Percentiles rank a stretch among this genome's conserved stretches.
These are phyloP conservation scores for Oscheius sp. DNA, from an alignment of 2,888 invertebrate genomes.

Conservation along the genomic window DNA sequence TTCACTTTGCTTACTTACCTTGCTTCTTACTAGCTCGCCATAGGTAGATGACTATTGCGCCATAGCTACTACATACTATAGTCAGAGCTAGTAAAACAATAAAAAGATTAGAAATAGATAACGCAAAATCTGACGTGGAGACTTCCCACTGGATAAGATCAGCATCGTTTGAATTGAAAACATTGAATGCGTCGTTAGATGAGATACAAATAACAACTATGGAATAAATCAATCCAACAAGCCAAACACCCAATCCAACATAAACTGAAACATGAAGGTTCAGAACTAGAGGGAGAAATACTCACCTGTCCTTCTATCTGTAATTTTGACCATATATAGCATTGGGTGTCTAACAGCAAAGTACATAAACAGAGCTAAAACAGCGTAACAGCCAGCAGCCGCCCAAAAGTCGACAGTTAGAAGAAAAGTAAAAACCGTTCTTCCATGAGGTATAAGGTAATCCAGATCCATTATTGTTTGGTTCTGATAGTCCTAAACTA, in stretches of 20 bases:
- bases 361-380: slow-evolving; percentile 47
- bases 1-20: slow-evolving; percentile 27
- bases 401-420: slow-evolving; percentile 53
- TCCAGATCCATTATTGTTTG: slow-evolving; percentile 35
- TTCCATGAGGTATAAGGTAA: slow-evolving; percentile 49
- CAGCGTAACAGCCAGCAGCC: slow-evolving; percentile 49
- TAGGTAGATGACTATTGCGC: slow-evolving; percentile 44
- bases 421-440: slow-evolving; percentile 48
- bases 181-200: slow-evolving; percentile 52
- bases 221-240: slow-evolving; percentile 45
- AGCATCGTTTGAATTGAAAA: slow-evolving; percentile 36
- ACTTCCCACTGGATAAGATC: slow-evolving; percentile 44
- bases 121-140: slow-evolving; percentile 36
- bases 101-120: slow-evolving; percentile 48
- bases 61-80: slow-evolving; percentile 42
- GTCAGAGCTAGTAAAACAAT: slow-evolving; percentile 43
- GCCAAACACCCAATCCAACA: slow-evolving; percentile 42
- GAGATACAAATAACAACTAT: slow-evolving; percentile 45
- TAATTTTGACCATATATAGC: slow-evolving; percentile 40
- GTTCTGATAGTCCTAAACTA: slow-evolving; percentile 26
- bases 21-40: slow-evolving; percentile 34
- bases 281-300: not conserved
- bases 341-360: slow-evolving; percentile 47
- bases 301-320: slow-evolving; percentile 39
- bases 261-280: slow-evolving; percentile 32